Conservation (phyloP, 1,140 invertebrate genomes). For the Bombus superbus region DNA sequence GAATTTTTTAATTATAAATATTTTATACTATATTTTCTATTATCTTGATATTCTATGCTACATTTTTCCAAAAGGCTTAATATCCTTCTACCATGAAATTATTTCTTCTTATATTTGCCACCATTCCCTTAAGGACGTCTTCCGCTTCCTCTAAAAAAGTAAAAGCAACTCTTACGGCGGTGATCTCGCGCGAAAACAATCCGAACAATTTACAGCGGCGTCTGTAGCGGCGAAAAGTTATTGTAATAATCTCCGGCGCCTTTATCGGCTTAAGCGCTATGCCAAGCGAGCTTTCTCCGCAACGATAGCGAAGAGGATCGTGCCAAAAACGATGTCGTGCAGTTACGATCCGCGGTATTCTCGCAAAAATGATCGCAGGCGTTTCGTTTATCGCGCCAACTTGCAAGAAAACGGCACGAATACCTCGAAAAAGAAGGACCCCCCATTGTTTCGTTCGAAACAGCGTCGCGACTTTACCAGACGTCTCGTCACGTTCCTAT, state of each 20-base stretch:
- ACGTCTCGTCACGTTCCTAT: not conserved
- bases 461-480: conserved; percentile 10
- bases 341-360: conserved; percentile 32
- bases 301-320: conserved; percentile 55
- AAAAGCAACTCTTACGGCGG: not conserved
- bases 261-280: conserved; percentile 65
- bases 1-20: not conserved
- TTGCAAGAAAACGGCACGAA: not conserved
- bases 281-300: conserved; percentile 52
- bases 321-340: conserved; percentile 55
- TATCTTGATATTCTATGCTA: not conserved
- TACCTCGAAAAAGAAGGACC: not conserved
- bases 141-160: not conserved
- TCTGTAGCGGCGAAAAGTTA: conserved; percentile 43
- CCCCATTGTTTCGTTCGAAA: conserved; percentile 11
- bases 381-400: conserved; percentile 56
- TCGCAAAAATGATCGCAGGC: conserved; percentile 55
- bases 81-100: not conserved
- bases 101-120: not conserved
- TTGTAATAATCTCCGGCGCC: conserved; percentile 64
- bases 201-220: conserved; percentile 32
- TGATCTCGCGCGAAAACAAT: conserved; percentile 51
- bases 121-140: not conserved
- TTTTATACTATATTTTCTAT: not conserved
- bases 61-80: not conserved